Percentiles rank a stretch among this genome's conserved stretches.
Evolutionary conservation across 1,140 invertebrate genomes (phyloP).

Genomic region (Sycophaga agraensis): DNA sequence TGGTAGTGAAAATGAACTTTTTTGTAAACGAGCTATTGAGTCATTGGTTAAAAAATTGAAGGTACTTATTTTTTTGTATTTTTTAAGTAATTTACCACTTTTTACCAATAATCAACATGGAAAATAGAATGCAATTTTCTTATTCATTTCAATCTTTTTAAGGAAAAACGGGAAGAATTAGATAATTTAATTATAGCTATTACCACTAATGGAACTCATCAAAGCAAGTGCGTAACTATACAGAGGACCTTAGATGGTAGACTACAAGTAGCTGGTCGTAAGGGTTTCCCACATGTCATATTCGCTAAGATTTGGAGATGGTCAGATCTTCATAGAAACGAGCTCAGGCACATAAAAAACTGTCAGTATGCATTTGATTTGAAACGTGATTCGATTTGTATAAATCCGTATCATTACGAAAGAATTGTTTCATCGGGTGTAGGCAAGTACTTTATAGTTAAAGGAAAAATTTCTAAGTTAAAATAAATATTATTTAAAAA

Average conservation of each 20-base stretch:
- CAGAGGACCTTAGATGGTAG: slow-evolving; percentile 95
- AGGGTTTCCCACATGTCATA: slow-evolving; percentile 99
- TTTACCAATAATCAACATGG: no score
- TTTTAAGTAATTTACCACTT: background rate
- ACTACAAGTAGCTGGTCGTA: slow-evolving; percentile 95
- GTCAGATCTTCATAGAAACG: slow-evolving; percentile 99
- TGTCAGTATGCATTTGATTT: slow-evolving; percentile 93
- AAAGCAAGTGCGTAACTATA: slow-evolving; percentile 98
- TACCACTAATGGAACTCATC: slow-evolving; percentile 95
- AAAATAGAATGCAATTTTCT: background rate
- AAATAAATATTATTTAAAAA: no score
- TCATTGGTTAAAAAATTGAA: slow-evolving; percentile 96
- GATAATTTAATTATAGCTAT: slow-evolving; percentile 98
- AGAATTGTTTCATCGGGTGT: slow-evolving; percentile 62
- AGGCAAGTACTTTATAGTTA: no score
- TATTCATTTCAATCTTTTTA: slow-evolving; percentile 13
- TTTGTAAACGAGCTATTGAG: slow-evolving; percentile 95
- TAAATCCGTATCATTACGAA: slow-evolving; percentile 99
- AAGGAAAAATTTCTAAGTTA: no score
- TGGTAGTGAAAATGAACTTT: slow-evolving; percentile 92
- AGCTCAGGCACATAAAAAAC: slow-evolving; percentile 94
- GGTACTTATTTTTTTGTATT: slow-evolving; percentile 42
- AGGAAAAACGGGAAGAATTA: slow-evolving; percentile 94
- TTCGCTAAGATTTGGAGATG: slow-evolving; percentile 98
- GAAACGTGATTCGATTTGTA: slow-evolving; percentile 95